A percentile compares a stretch with the other conserved stretches of the same genome.
These are phyloP conservation scores for Siniperca obscura DNA, from an alignment of 2,797 vertebrate genomes.

Conservation along the genomic window DNA sequence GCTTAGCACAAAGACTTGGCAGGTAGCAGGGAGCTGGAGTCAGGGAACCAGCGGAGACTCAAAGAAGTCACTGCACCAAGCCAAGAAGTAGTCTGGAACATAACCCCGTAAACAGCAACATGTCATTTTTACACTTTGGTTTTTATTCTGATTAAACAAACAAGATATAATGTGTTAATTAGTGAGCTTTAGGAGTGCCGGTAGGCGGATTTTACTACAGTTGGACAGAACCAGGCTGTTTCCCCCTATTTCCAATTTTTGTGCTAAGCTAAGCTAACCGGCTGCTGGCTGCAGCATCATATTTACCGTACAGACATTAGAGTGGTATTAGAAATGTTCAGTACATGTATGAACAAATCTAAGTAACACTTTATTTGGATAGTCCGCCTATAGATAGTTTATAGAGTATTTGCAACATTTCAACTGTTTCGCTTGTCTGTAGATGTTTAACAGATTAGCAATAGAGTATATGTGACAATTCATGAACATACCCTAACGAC, in stretches of 20 bases:
- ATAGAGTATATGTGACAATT: no score
- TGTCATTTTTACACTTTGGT: background rate
- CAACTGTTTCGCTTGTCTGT: no score
- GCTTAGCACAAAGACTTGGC: background rate
- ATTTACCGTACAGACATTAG: background rate
- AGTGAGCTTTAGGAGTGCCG: background rate
- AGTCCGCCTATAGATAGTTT: no score
- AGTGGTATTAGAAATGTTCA: background rate
- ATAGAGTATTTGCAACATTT: no score
- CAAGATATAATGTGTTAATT: background rate
- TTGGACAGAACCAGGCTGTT: background rate
- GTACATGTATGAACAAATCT: background rate
- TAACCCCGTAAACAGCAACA: background rate
- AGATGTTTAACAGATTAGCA: no score
- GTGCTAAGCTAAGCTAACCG: background rate
- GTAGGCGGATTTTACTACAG: background rate
- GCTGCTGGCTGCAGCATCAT: background rate
- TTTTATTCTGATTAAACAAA: background rate
- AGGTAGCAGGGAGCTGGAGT: background rate
- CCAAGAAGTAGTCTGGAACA: background rate
- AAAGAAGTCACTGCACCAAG: background rate
- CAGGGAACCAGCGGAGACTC: background rate
- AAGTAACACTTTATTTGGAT: no score
- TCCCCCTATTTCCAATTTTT: background rate
- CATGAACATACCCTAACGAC: no score